Evolutionary conservation across 1,140 invertebrate genomes (phyloP).

Genomic region (Penaeus vannamei): DNA sequence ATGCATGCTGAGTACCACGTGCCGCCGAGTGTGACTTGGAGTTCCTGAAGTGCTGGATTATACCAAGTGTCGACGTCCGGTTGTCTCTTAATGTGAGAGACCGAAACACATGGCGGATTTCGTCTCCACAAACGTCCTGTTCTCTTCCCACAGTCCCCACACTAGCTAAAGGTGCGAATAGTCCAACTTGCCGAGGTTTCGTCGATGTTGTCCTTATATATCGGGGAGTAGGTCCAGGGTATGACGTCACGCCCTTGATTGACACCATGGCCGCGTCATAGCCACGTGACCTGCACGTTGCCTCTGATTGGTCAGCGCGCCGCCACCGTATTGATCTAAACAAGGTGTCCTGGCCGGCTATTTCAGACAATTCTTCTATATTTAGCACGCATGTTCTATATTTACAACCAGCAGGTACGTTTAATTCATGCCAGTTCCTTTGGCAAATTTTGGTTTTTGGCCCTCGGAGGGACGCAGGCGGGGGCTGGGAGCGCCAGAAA

Average conservation of each 20-base stretch:
- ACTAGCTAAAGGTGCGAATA: constrained; percentile 21
- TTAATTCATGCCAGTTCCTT: background rate
- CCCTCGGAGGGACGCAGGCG: background rate
- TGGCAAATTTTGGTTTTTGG: background rate
- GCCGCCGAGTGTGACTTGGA: too few species aligned
- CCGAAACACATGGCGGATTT: background rate
- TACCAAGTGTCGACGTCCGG: too few species aligned
- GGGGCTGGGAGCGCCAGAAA: too few species aligned
- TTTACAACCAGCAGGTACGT: constrained; percentile 30
- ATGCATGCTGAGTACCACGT: too few species aligned
- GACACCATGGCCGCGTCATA: constrained; percentile 37
- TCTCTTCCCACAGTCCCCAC: background rate
- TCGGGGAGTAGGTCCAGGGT: background rate
- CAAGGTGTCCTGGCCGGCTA: constrained; percentile 30
- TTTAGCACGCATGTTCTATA: constrained; percentile 46
- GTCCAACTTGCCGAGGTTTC: constrained; percentile 27
- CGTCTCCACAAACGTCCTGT: background rate
- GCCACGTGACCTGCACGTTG: constrained; percentile 25
- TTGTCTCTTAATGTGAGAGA: background rate
- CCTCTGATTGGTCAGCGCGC: constrained; percentile 1
- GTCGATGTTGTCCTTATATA: constrained; percentile 42
- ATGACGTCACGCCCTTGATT: constrained; percentile 46
- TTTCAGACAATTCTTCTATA: constrained; percentile 57
- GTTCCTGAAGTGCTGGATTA: too few species aligned
- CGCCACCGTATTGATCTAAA: constrained; percentile 38